These are phyloP conservation scores for Sebastes wilsoni DNA, from an alignment of 2,797 vertebrate species.

Conservation along the genomic window DNA sequence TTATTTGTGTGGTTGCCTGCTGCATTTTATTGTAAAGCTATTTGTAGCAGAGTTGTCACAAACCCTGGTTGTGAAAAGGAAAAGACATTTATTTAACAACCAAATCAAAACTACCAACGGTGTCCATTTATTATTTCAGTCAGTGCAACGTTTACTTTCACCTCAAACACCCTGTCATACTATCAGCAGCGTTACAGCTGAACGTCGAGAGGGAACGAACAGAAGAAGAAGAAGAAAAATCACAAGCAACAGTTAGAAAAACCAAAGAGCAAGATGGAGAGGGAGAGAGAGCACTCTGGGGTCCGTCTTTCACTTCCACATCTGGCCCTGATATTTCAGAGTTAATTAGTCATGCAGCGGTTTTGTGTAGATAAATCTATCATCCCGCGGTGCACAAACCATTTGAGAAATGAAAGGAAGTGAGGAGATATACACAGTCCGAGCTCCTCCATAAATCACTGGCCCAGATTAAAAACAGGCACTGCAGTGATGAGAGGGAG, in stretches of 20 bases:
- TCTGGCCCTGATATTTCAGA: constrained; percentile 98
- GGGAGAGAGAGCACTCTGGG: constrained; percentile 76
- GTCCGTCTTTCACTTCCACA: constrained; percentile 93
- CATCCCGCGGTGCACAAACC: constrained; percentile 95
- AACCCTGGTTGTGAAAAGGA: not conserved
- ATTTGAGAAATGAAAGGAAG: constrained; percentile 99
- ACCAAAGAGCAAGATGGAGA: constrained; percentile 36
- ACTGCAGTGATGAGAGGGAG: constrained; percentile 85
- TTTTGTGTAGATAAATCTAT: constrained; percentile 98
- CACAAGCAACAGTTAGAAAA: constrained; percentile 62
- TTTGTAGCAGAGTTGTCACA: not conserved
- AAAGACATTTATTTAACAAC: constrained; percentile 31
- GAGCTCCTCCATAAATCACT: constrained; percentile 95
- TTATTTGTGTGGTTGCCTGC: not conserved
- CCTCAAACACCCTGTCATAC: constrained; percentile 60
- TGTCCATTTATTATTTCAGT: constrained; percentile 27
- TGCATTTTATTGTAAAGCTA: not conserved
- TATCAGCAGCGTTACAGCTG: constrained; percentile 39
- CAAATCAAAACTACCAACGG: constrained; percentile 15
- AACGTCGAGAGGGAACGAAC: not conserved
- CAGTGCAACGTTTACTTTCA: constrained; percentile 53
- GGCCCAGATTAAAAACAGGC: constrained; percentile 96
- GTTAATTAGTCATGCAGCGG: constrained; percentile 98
- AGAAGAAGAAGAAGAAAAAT: constrained; percentile 33
- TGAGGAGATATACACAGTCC: constrained; percentile 89